These are phyloP conservation scores for Gerosis bhagava DNA, from an alignment of 2,888 invertebrate genomes.

Conservation along the genomic window DNA sequence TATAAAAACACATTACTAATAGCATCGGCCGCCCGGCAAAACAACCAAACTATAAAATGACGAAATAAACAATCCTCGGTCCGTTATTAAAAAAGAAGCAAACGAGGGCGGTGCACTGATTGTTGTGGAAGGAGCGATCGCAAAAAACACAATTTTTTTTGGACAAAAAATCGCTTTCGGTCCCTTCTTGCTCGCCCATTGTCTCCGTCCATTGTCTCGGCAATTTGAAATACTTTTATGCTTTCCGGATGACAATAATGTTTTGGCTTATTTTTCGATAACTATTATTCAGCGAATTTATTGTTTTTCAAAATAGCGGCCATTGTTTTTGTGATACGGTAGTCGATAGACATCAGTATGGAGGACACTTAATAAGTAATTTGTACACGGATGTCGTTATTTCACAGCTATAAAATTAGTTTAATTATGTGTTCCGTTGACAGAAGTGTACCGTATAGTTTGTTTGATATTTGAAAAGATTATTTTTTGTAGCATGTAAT, in stretches of 20 bases:
- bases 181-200: slow-evolving; percentile 76
- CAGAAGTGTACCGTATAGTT: slow-evolving; percentile 22
- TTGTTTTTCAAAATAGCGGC: slow-evolving; percentile 38
- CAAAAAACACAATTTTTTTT: slow-evolving; percentile 64
- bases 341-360: slow-evolving; percentile 34
- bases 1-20: slow-evolving; percentile 59
- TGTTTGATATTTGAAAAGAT: slow-evolving; percentile 24
- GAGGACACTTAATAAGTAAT: slow-evolving; percentile 31
- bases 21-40: slow-evolving; percentile 46
- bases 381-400: slow-evolving; percentile 39
- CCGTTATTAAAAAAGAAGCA: slow-evolving; percentile 68
- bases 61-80: slow-evolving; percentile 71
- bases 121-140: slow-evolving; percentile 67
- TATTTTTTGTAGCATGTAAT: slow-evolving; percentile 10
- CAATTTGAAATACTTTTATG: slow-evolving; percentile 79
- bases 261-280: slow-evolving; percentile 76
- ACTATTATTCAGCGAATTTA: slow-evolving; percentile 80
- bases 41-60: slow-evolving; percentile 30
- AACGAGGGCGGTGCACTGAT: slow-evolving; percentile 66
- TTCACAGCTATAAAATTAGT: slow-evolving; percentile 30
- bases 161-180: slow-evolving; percentile 51
- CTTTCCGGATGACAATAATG: slow-evolving; percentile 77
- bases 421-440: slow-evolving; percentile 36
- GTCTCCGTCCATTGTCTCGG: slow-evolving; percentile 77
- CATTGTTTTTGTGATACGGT: slow-evolving; percentile 28